phyloP scores from a whole-genome alignment of 37 sponge, comb jelly and placozoan genomes.

The Axinella damicornis region DNA sequence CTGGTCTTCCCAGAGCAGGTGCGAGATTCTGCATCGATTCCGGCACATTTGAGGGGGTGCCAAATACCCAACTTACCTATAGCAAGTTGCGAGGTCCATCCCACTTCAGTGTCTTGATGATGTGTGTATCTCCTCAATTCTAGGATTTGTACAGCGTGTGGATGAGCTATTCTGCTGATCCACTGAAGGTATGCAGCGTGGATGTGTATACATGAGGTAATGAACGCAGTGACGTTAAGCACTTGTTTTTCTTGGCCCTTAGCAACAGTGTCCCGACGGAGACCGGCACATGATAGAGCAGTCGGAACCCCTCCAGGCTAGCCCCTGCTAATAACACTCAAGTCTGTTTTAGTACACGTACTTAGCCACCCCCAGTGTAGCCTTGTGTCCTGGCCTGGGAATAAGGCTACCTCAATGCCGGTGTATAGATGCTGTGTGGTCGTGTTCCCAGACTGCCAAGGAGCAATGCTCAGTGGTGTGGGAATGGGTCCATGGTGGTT shows the following conservation, averaged over 20 bases:
- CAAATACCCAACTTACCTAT: too few relatives aligned
- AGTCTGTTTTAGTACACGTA: background rate
- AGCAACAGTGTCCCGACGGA: slow-evolving; percentile 56
- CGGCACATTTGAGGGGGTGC: too few relatives aligned
- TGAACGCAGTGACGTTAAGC: too few relatives aligned
- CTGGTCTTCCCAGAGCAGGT: slow-evolving; percentile 63
- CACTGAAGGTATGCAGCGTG: slow-evolving; percentile 43
- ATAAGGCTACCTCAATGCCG: too few relatives aligned
- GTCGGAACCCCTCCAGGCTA: slow-evolving; percentile 53
- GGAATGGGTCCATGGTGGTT: background rate
- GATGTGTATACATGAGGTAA: too few relatives aligned
- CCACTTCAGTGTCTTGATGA: background rate
- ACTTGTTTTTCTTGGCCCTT: background rate
- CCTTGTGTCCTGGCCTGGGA: too few relatives aligned
- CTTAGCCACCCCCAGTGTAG: slow-evolving; percentile 44
- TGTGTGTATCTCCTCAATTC: background rate
- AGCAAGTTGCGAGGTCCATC: background rate
- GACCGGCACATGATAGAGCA: slow-evolving; percentile 60
- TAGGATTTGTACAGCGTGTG: slow-evolving; percentile 44
- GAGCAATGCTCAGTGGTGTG: too few relatives aligned
- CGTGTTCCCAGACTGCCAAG: too few relatives aligned
- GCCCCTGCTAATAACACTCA: background rate
- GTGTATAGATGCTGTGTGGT: too few relatives aligned
- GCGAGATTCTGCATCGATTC: background rate
- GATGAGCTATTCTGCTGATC: slow-evolving; percentile 32